Conservation (phyloP, 2,888 invertebrate species). For the Apomyelois bistriatella region DNA sequence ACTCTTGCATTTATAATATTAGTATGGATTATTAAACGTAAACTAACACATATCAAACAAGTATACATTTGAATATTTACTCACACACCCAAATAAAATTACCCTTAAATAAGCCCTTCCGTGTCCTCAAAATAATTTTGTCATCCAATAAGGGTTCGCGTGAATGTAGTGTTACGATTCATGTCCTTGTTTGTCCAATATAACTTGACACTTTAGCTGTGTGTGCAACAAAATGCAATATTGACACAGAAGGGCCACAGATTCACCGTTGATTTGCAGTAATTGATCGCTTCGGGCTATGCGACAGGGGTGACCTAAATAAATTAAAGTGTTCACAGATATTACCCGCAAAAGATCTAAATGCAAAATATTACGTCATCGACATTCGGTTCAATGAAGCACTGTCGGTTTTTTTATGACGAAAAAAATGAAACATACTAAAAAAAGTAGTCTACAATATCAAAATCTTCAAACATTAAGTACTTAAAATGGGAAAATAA, state of each 20-base stretch:
- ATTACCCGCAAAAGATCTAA: neutral
- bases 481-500: too few relatives aligned
- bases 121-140: neutral
- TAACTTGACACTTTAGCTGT: neutral
- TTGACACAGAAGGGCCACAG: constrained; percentile 46
- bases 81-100: neutral
- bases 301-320: constrained; percentile 27
- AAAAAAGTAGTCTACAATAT: too few relatives aligned
- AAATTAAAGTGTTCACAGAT: neutral
- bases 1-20: too few relatives aligned
- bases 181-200: neutral
- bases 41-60: too few relatives aligned
- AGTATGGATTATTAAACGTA: too few relatives aligned
- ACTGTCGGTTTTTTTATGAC: too few relatives aligned
- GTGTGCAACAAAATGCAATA: constrained; percentile 29
- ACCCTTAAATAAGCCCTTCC: neutral
- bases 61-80: neutral
- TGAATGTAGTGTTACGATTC: neutral
- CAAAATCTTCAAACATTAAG: too few relatives aligned
- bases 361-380: too few relatives aligned
- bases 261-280: constrained; percentile 59
- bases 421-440: too few relatives aligned
- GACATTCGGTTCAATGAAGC: too few relatives aligned
- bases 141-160: neutral
- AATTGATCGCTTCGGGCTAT: constrained; percentile 56